A percentile compares a stretch with the other conserved stretches of the same genome.
phyloP scores from a whole-genome alignment of 2,113 vertebrate genomes.

The Choloepus hoffmanni region DNA sequence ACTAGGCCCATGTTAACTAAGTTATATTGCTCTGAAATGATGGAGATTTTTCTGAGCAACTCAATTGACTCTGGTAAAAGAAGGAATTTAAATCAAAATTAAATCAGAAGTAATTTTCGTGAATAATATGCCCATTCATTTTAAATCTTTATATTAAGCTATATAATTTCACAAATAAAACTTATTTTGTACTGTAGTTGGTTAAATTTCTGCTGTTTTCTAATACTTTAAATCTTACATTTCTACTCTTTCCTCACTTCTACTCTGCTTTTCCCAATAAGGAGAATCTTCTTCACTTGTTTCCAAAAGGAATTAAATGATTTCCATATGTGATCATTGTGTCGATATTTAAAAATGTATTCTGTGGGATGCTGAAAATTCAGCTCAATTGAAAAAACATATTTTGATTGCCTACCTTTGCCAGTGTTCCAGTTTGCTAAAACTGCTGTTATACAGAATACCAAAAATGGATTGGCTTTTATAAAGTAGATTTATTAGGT shows the following conservation, averaged over 20 bases:
- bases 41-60: conserved; percentile 4
- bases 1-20: neutral
- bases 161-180: conserved; percentile 24
- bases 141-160: conserved; percentile 7
- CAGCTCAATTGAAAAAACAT: conserved; percentile 23
- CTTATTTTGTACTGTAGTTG: conserved; percentile 28
- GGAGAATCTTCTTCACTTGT: conserved; percentile 7
- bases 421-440: neutral
- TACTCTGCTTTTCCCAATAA: neutral
- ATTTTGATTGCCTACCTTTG: neutral
- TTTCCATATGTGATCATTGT: neutral
- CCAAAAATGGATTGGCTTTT: no score
- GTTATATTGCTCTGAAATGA: neutral
- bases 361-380: conserved; percentile 40
- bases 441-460: no score
- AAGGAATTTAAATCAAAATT: conserved; percentile 24
- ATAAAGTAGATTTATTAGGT: no score
- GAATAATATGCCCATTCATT: neutral
- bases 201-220: neutral
- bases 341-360: conserved; percentile 54
- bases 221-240: conserved; percentile 4
- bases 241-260: neutral
- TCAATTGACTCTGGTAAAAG: neutral
- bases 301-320: conserved; percentile 50
- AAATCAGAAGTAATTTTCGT: conserved; percentile 9